Conservation (phyloP, 1,140 invertebrate genomes). For the Hormaphis cornu region DNA sequence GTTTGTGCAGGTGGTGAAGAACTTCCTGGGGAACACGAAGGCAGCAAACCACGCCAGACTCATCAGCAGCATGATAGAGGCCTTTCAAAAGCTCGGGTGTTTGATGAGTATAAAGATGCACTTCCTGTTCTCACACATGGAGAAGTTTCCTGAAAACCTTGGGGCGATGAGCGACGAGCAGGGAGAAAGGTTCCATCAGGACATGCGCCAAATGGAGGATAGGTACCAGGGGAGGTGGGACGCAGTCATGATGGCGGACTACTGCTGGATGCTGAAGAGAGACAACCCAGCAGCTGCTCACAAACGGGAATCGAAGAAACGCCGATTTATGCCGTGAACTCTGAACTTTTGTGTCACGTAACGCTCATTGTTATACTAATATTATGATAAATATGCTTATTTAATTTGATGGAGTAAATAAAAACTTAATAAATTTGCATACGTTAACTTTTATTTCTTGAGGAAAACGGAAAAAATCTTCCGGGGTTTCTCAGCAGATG, state of each 20-base stretch:
- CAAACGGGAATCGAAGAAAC: not conserved
- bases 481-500: too few species aligned
- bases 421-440: not conserved
- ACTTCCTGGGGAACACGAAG: conserved; percentile 38
- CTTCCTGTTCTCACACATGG: conserved; percentile 40
- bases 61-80: conserved; percentile 37
- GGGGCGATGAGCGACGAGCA: conserved; percentile 39
- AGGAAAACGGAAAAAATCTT: too few species aligned
- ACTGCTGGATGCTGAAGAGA: conserved; percentile 38
- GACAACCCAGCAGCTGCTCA: conserved; percentile 25
- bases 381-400: too few species aligned
- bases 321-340: too few species aligned
- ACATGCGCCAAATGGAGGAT: conserved; percentile 39
- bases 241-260: conserved; percentile 38
- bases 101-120: conserved; percentile 42
- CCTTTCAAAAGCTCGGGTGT: conserved; percentile 40
- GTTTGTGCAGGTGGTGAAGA: conserved; percentile 34
- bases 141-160: conserved; percentile 39
- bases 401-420: too few species aligned
- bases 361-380: too few species aligned
- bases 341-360: too few species aligned
- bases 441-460: too few species aligned
- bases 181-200: conserved; percentile 39
- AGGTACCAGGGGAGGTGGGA: conserved; percentile 38
- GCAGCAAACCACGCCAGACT: conserved; percentile 37